Evolutionary conservation across 1,140 invertebrate species (phyloP), one percentile per base, ranked within the genome.

Genomic region (Drosophila sproati): DNA sequence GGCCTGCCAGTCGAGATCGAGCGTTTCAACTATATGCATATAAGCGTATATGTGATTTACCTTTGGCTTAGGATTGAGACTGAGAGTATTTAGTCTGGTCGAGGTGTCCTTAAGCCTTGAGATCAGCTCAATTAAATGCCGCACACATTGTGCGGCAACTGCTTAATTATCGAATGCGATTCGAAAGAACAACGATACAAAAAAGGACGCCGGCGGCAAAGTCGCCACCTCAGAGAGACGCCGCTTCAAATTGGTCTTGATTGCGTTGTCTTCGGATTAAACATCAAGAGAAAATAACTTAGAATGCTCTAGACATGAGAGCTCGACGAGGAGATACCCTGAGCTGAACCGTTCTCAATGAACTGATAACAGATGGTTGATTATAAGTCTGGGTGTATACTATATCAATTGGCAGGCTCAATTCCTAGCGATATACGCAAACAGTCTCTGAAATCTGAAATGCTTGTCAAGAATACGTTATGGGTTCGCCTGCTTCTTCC

Each of bases 121-220:
- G 47, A 60, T 52, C 54, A 57, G 68, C 52, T 74, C 81, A 89
- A 90, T 90, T 90, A 86, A 82, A 86, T 89, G 87, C 81, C 87
- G 79, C 86, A 90, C 87, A 90, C 87, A 90, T 76, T 87, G 87
- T 64, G 71, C 70, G 67, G 68, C 82, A 88, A 88, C 85, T 85
- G 86, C 85, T 89, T 90, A 89, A 89, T 89, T 90, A 89, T 89
- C 86, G 75, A 20, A 78, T 72, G 56, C 70, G 47, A 56, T 59
- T 73, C 77, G 39, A 75, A 82, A 71, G 28, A 47, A 48, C 41
- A 60, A 48, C 57, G 48, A 55, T 37, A 60, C 20, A 59, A 67
- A 47, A 75, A 71, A 72, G 61, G 29, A 72, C 41, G 69, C 70
- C 74, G 78, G 47, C 74, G 67, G 63, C 61, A 56, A 50, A 60